Conservation (phyloP, 2,888 invertebrate species). For the Andrena trimmerana region DNA sequence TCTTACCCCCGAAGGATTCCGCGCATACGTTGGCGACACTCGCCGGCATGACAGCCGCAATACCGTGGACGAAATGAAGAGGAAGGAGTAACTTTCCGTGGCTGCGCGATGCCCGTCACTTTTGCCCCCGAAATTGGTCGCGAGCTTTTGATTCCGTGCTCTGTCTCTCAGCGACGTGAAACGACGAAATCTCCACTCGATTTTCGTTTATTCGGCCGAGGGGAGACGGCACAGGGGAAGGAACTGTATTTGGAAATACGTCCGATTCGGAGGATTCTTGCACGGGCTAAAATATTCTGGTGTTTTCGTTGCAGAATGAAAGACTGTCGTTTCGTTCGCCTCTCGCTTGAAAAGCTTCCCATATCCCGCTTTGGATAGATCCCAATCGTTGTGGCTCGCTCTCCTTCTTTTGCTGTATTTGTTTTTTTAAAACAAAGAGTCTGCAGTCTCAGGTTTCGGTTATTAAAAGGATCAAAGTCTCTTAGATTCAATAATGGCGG, state of each 20-base stretch:
- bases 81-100: constrained; percentile 30
- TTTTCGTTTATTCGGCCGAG: not conserved
- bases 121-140: constrained; percentile 17
- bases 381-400: too few relatives aligned
- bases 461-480: too few relatives aligned
- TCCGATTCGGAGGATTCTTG: not conserved
- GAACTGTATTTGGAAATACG: not conserved
- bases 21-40: constrained; percentile 29
- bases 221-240: not conserved
- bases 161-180: not conserved
- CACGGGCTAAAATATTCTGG: not conserved
- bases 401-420: too few relatives aligned
- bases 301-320: too few relatives aligned
- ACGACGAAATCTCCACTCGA: not conserved
- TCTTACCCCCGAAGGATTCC: constrained; percentile 36
- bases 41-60: constrained; percentile 29
- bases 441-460: too few relatives aligned
- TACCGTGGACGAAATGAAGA: constrained; percentile 32
- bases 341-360: too few relatives aligned
- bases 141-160: constrained; percentile 24
- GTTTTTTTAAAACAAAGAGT: too few relatives aligned
- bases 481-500: too few relatives aligned
- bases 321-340: too few relatives aligned
- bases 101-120: not conserved
- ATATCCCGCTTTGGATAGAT: too few relatives aligned